phyloP scores from a whole-genome alignment of 2,888 invertebrate genomes.

The Catocala sponsa region DNA sequence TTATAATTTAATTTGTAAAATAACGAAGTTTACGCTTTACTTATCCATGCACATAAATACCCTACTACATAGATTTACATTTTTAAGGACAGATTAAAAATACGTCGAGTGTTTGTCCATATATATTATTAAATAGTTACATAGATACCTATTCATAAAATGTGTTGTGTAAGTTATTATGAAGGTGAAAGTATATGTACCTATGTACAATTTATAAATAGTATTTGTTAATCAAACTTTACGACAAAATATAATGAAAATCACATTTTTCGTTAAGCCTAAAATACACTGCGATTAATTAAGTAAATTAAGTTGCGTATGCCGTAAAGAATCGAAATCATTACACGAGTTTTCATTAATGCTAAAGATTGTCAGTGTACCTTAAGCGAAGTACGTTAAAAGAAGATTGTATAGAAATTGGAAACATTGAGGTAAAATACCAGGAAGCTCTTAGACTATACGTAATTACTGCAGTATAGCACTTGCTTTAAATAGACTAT shows the following conservation, averaged over 20 bases:
- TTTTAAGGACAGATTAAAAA: slow-evolving; percentile 35
- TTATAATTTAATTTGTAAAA: slow-evolving; percentile 51
- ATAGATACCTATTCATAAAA: slow-evolving; percentile 15
- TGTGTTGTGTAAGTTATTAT: slow-evolving; percentile 8
- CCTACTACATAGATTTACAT: slow-evolving; percentile 34
- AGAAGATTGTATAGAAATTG: too few relatives aligned
- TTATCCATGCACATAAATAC: slow-evolving; percentile 37
- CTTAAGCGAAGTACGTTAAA: neutral
- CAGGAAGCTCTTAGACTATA: too few relatives aligned
- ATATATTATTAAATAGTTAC: neutral
- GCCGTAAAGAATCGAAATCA: too few relatives aligned
- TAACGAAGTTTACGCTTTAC: slow-evolving; percentile 35
- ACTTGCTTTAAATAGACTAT: too few relatives aligned
- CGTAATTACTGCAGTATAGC: too few relatives aligned
- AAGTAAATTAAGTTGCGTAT: too few relatives aligned
- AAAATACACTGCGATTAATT: neutral
- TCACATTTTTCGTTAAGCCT: slow-evolving; percentile 2
- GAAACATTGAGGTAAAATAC: too few relatives aligned
- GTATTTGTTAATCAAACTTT: too few relatives aligned
- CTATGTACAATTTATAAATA: slow-evolving; percentile 17
- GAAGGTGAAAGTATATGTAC: slow-evolving; percentile 12
- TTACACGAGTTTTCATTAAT: too few relatives aligned
- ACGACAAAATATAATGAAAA: neutral
- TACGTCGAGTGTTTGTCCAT: neutral
- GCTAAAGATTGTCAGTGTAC: neutral